Base-by-base conservation (phyloP, 2,888 invertebrate species). In the Anticlea derivata region DNA sequence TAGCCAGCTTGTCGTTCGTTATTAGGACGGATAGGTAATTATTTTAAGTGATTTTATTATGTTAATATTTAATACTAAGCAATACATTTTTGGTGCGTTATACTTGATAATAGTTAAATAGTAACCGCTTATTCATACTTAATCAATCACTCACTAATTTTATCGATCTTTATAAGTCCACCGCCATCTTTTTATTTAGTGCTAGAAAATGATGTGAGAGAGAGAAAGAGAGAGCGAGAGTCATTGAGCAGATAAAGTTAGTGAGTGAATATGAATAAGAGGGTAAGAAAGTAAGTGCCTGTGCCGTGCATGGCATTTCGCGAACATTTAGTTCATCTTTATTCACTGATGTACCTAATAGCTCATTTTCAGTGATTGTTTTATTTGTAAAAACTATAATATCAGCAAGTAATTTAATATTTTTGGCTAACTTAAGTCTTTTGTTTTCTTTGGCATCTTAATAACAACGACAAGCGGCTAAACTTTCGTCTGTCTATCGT, bases 391-490 rank as follows among this genome's bases (percentile, higher is more conserved):
- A 17, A 37, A 17, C n/a, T 26, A 26, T n/a, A 38, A 26, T 39
- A 39, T 39, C 20, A 30, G 30, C 12, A 5, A 10, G 1, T 31
- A 39, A 20, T 7, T 23, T 13, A 26, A 13, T 33, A 10, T 56
- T 41, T 61, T 59, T 63, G 60, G 61, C 55, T 52, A 41, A 33
- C 13, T 49, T 46, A 53, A 57, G 54, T 59, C 58, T 56, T 55
- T 30, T 29, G 2, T 17, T 51, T 23, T 83, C 81, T 86, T 83
- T 85, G 83, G 83, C 77, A 69, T 50, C 69, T 75, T 80, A 83
- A 52, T 73, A 77, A 49, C 61, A 85, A 79, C 80, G 81, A 85
- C 81, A 80, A 76, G 70, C 60, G 59, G 75, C 75, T 83, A 83
- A 41, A 75, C 61, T 55, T 77, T 75, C 26, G 70, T 68, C 65